Evolutionary conservation across 2,888 invertebrate species (phyloP).

Genomic region (Itoplectis maculator): DNA sequence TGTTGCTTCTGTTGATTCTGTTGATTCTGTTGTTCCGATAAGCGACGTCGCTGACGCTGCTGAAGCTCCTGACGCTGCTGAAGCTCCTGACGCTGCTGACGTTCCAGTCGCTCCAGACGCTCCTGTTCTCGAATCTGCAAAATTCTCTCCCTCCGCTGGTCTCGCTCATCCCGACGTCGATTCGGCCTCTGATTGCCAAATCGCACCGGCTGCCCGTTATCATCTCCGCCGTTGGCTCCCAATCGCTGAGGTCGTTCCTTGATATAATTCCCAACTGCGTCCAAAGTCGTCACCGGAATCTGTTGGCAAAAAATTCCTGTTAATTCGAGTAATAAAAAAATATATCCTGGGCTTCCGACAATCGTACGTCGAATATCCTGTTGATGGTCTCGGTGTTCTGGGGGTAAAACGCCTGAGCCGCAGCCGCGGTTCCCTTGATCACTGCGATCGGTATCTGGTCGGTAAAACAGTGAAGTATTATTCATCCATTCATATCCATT

Average conservation of each 20-base stretch:
- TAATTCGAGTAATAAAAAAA: not conserved
- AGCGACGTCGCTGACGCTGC: slow-evolving; percentile 54
- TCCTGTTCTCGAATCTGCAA: slow-evolving; percentile 51
- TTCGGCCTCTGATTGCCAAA: slow-evolving; percentile 66
- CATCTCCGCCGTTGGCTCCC: slow-evolving; percentile 18
- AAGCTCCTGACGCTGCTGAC: no score
- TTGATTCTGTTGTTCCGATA: slow-evolving; percentile 63
- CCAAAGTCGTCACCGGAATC: slow-evolving; percentile 80
- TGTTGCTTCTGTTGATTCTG: no score
- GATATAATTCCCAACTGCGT: slow-evolving; percentile 78
- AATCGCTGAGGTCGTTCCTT: slow-evolving; percentile 73
- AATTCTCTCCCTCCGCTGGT: slow-evolving; percentile 69
- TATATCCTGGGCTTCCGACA: not conserved
- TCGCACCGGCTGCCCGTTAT: slow-evolving; percentile 46
- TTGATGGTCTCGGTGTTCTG: slow-evolving; percentile 76
- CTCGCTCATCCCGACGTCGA: slow-evolving; percentile 69
- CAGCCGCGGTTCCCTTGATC: slow-evolving; percentile 77
- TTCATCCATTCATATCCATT: not conserved
- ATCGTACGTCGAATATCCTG: slow-evolving; percentile 77
- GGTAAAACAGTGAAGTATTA: slow-evolving; percentile 36
- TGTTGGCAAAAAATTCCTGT: slow-evolving; percentile 52
- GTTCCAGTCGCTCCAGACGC: slow-evolving; percentile 18
- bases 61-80: slow-evolving; percentile 1
- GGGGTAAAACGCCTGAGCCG: slow-evolving; percentile 77
- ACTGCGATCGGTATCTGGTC: slow-evolving; percentile 80